Percentiles rank a stretch among this genome's conserved stretches.
These are phyloP conservation scores for Keiferia lycopersicella DNA, from an alignment of 2,888 invertebrate species.

Conservation along the genomic window DNA sequence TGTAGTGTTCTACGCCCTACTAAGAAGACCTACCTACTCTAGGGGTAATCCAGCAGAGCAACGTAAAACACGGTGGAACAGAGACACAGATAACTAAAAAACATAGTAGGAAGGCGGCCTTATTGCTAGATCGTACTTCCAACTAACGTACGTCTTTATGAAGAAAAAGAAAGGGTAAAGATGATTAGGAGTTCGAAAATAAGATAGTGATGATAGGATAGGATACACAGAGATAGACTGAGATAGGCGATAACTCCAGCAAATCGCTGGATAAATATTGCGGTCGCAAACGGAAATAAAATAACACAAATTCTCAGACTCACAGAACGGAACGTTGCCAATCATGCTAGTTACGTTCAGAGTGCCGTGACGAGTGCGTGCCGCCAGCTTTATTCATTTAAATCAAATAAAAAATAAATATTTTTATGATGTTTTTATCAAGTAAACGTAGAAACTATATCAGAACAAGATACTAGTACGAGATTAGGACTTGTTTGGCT, in stretches of 20 bases:
- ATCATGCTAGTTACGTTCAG: conserved; percentile 53
- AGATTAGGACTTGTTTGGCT: neutral
- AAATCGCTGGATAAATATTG: neutral
- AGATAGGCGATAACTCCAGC: neutral
- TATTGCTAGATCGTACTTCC: no score
- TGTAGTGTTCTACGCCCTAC: no score
- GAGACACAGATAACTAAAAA: no score
- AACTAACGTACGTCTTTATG: no score
- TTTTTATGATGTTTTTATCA: neutral
- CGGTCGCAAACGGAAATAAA: conserved; percentile 14
- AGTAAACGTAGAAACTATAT: neutral
- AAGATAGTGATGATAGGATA: no score
- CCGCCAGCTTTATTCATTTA: conserved; percentile 14
- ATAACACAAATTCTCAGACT: conserved; percentile 40
- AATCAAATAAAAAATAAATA: neutral
- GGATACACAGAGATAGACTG: no score
- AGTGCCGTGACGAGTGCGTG: conserved; percentile 42
- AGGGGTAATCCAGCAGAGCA: no score
- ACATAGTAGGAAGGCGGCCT: no score
- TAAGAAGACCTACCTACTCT: no score
- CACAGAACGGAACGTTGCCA: conserved; percentile 52
- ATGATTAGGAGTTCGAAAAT: no score
- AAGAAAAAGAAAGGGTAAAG: no score
- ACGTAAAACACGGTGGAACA: no score
- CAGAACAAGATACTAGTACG: neutral